Percentiles rank a stretch among this genome's conserved stretches.
phyloP scores from a whole-genome alignment of 2,797 vertebrate species.

The Ficedula albicollis region DNA sequence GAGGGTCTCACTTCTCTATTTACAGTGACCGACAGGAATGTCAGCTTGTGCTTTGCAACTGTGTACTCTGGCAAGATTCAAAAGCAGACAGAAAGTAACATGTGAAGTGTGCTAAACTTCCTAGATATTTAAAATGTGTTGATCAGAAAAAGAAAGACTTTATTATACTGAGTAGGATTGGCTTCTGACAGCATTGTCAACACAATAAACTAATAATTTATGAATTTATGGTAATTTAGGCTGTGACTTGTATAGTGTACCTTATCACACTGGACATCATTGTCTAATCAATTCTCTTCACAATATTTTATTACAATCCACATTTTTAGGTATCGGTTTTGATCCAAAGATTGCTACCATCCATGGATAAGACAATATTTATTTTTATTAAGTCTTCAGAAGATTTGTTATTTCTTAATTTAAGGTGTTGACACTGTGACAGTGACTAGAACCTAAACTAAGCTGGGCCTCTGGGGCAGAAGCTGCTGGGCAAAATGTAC shows the following conservation, averaged over 20 bases:
- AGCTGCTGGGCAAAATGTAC: not conserved
- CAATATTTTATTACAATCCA: not conserved
- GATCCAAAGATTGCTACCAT: not conserved
- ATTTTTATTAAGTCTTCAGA: not conserved
- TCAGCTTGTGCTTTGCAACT: not conserved
- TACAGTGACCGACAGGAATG: not conserved
- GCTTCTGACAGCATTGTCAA: constrained; percentile 4
- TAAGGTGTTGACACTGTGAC: not conserved
- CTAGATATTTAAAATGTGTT: not conserved
- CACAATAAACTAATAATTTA: not conserved
- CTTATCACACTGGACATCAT: not conserved
- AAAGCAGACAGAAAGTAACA: not conserved
- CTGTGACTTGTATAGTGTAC: not conserved
- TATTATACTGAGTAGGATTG: not conserved
- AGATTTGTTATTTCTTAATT: not conserved
- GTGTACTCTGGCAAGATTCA: not conserved
- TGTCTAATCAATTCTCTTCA: not conserved
- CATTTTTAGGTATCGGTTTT: not conserved
- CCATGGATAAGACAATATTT: not conserved
- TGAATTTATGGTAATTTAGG: not conserved
- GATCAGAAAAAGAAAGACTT: not conserved
- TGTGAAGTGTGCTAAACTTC: not conserved
- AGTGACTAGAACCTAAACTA: not conserved
- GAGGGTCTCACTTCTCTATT: not conserved
- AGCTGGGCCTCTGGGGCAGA: not conserved